Evolutionary conservation across 2,797 vertebrate species (phyloP), one percentile per base, ranked within the genome.

Genomic region (Sphaeramia orbicularis): DNA sequence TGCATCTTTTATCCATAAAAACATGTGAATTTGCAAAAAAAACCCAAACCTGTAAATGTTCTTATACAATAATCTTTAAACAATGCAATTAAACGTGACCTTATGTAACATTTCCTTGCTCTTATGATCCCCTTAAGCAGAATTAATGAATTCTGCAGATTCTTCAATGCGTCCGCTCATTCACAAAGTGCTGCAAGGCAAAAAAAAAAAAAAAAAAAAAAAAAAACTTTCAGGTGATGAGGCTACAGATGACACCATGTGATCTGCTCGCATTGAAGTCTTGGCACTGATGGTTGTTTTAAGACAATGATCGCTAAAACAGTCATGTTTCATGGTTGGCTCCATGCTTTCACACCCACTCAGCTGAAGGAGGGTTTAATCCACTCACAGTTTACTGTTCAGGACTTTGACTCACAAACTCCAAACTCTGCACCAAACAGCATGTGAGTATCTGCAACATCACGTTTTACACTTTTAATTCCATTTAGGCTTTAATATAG

Each of bases 381-480:
- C 74, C 58, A 4, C 47, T 14, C 54, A 21, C 13, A 8, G 14
- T 62, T 66, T 45, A 27, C 44, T 51, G 42, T 55, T 14, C 65
- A 67, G 89, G 84, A 86, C 86, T 83, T 83, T 86, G 84, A 73
- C 67, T 87, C 78, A 82, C 75, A 80, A 76, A 50, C 44, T 71
- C 18, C 18, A 56, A 64, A 56, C 54, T 45, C 71, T 65, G 27
- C 62, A 65, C 3, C 47, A 37, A 52, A 40, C 44, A 56, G 61
- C 81, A 81, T 47, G 91, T 92, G 83, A 92, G 91, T 92, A 80
- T 64, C 50, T 64, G 51, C 75, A 76, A 9, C 30, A 24, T n/a
- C 13, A 15, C 4, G 42, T 42, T 42, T 15, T n/a, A n/a, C 4
- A 15, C 40, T 7, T 14, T 15, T 44, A 16, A 13, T 54, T 30